phyloP scores from a whole-genome alignment of 2,888 invertebrate species.

The Callosobruchus maculatus region DNA sequence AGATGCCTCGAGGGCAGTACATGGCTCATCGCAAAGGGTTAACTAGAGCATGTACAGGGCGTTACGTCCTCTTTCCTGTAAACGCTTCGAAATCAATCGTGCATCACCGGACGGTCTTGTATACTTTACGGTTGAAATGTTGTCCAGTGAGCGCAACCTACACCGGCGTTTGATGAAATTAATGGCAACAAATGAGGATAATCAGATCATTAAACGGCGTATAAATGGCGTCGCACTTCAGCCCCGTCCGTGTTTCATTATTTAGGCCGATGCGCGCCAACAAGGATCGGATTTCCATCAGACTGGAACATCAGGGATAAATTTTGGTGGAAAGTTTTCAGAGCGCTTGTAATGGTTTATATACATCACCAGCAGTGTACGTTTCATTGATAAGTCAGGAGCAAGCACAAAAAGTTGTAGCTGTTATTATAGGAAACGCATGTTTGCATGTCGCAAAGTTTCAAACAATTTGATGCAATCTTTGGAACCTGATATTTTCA shows the following conservation, averaged over 20 bases:
- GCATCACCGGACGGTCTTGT: not conserved
- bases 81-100: not conserved
- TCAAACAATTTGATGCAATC: too few species aligned
- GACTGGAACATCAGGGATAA: not conserved
- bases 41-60: not conserved
- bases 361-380: too few species aligned
- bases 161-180: not conserved
- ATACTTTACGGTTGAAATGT: not conserved
- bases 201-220: not conserved
- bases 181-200: not conserved
- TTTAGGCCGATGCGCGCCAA: not conserved
- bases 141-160: not conserved
- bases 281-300: not conserved
- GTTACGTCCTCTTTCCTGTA: not conserved
- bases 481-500: too few species aligned
- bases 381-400: too few species aligned
- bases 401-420: too few species aligned
- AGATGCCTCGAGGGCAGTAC: too few species aligned
- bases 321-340: not conserved
- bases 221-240: not conserved
- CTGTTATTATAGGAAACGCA: too few species aligned
- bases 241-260: not conserved
- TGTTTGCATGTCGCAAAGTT: too few species aligned
- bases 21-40: not conserved
- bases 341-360: too few species aligned